Evolutionary conservation across 2,113 vertebrate genomes (phyloP), one percentile per base, ranked within the genome.

Genomic region (Astur gentilis): DNA sequence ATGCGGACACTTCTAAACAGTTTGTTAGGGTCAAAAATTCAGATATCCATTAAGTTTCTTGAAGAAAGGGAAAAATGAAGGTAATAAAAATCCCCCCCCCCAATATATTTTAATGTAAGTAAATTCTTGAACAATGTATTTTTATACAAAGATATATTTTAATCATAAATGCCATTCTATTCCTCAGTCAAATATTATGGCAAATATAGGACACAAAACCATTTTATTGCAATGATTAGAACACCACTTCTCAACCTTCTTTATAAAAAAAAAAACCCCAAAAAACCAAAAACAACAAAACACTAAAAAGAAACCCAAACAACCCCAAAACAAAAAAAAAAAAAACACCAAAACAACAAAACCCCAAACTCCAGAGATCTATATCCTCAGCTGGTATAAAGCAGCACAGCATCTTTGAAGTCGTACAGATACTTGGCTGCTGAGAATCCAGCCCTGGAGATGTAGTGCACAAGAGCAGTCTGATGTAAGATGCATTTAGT

Each of bases 111-210:
- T 95, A 94, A 90, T 88, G 78, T 55, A 94, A 93, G 64, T 94
- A 97, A 97, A 65, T 98, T 96, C 69, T 92, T 91, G 89, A 96
- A 73, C 77, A 44, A 86, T 66, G 55, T 92, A 57, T 49, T 97
- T 97, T 96, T 91, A 86, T 96, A 85, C 23, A 97, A 96, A 97
- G 69, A 72, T 96, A 77, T 73, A 91, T 89, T 97, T 91, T 95
- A 93, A 92, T 88, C 38, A 82, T 95, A 94, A 95, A 88, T 93
- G 87, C 45, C 21, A 22, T 85, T 97, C 76, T 81, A 34, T 86
- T 96, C 52, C 52, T 96, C 75, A 80, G 78, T 93, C 83, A 94
- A 86, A 62, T 69, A 85, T 75, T 89, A 87, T 62, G 83, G 85
- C 62, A 90, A 89, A 81, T 65, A 79, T 31, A 81, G 52, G 71